A percentile compares a stretch with the other conserved stretches of the same genome.
Evolutionary conservation across 1,140 invertebrate genomes (phyloP).

Genomic region (Protaetia brevitarsis): DNA sequence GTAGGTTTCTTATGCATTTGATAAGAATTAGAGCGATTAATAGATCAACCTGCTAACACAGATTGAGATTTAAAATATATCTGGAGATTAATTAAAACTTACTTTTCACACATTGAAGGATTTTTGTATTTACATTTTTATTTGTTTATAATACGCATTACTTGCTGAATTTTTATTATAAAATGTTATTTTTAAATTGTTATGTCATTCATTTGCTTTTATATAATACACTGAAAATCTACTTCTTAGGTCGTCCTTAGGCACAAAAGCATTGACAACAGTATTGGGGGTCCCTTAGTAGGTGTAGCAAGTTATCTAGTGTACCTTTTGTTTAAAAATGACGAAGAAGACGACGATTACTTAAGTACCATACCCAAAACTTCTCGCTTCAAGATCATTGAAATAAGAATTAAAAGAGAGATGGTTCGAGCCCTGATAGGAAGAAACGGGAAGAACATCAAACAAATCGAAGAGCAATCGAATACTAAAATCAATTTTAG

Average conservation of each 20-base stretch:
- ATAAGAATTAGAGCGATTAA: background rate
- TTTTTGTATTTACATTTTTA: no score
- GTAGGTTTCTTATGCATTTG: background rate
- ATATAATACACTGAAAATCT: background rate
- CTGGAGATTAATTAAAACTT: no score
- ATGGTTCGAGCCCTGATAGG: constrained; percentile 58
- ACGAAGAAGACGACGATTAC: constrained; percentile 40
- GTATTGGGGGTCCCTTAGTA: constrained; percentile 49
- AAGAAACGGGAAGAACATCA: constrained; percentile 63
- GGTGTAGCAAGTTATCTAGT: constrained; percentile 48
- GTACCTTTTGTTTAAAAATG: constrained; percentile 49
- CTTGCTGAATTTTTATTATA: background rate
- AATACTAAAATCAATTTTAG: constrained; percentile 67
- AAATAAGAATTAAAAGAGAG: constrained; percentile 52
- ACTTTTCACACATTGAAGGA: no score
- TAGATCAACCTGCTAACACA: background rate
- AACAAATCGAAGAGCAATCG: constrained; percentile 67
- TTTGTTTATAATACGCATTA: background rate
- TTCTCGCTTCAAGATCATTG: constrained; percentile 42
- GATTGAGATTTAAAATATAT: background rate
- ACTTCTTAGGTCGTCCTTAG: background rate
- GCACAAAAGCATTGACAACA: constrained; percentile 36
- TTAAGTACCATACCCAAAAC: constrained; percentile 35
- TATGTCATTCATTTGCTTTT: constrained; percentile 3
- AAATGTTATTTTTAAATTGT: background rate